Evolutionary conservation across 2,888 invertebrate species (phyloP).

Genomic region (Idaea straminata): DNA sequence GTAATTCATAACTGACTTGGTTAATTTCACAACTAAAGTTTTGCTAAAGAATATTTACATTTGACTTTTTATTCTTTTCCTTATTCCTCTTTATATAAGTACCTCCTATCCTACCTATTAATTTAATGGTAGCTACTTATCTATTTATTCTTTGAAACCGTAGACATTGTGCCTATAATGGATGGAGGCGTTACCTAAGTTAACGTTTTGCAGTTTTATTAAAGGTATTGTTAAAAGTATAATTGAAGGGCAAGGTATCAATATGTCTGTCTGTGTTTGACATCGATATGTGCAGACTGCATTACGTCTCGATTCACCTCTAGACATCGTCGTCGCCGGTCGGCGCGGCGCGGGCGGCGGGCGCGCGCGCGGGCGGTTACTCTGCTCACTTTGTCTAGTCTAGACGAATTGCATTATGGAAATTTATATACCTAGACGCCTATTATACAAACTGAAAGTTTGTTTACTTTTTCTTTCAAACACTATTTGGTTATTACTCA

Average conservation of each 20-base stretch:
- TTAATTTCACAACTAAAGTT: no score
- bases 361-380: slow-evolving; percentile 40
- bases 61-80: no score
- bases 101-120: no score
- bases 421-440: slow-evolving; percentile 61
- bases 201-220: slow-evolving; percentile 7
- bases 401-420: slow-evolving; percentile 79
- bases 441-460: slow-evolving; percentile 50
- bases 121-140: no score
- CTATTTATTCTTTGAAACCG: no score
- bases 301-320: slow-evolving; percentile 62
- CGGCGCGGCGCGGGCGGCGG: slow-evolving; percentile 32
- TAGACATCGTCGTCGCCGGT: slow-evolving; percentile 53
- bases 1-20: no score
- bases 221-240: slow-evolving; percentile 21
- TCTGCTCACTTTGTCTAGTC: slow-evolving; percentile 61
- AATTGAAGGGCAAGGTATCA: slow-evolving; percentile 26
- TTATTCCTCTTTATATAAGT: no score
- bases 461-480: slow-evolving; percentile 26
- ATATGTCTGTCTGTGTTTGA: slow-evolving; percentile 24
- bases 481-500: slow-evolving; percentile 16
- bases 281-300: slow-evolving; percentile 40
- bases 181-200: neutral
- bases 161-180: neutral
- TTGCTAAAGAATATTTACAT: no score